Evolutionary conservation across 2,888 invertebrate species (phyloP), one percentile per base, ranked within the genome.

Genomic region (Drosophila fulvimacula): DNA sequence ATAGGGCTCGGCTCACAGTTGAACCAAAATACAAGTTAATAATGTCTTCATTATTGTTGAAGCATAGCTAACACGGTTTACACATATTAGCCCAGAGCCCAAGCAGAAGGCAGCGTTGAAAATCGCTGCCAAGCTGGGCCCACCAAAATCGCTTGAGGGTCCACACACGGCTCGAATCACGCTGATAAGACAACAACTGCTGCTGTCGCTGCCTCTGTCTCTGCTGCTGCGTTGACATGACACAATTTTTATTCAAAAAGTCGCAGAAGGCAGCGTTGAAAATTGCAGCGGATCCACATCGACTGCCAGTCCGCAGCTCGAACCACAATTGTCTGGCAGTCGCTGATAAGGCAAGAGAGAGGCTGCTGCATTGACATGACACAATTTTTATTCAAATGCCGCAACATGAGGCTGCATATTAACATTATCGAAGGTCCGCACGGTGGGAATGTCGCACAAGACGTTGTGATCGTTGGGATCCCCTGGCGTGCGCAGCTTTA

Each of bases 21-120:
- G 75, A 82, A 84, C 66, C 68, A 76, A 79, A 88, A 85, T 82
- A 85, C 84, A 87, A 91, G 90, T 90, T 91, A 91, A 90, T 90
- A 90, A 90, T 91, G 90, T 90, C 90, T 90, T 90, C 91, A 91
- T 91, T 90, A 90, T 90, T 87, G 82, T 81, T 81, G 82, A 91
- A 90, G 91, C 90, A 91, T 90, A 89, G 82, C 90, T 91, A 90
- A 90, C 80, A 78, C 69, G 91, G 90, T 90, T 91, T 91, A 90
- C 90, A 91, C 91, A 91, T 90, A 90, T 90, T 89, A 90, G 90
- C 88, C 84, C 84, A 52, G 38, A 52, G 38, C 38, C 42, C 36
- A n/a, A 57, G 56, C 65, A 48, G 60, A 74, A 60, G 60, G 59
- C 70, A 79, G 64, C 64, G 64, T 64, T 64, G 64, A 63, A 44